Evolutionary conservation across 2,113 vertebrate genomes (phyloP).

Genomic region (Macrotus californicus): DNA sequence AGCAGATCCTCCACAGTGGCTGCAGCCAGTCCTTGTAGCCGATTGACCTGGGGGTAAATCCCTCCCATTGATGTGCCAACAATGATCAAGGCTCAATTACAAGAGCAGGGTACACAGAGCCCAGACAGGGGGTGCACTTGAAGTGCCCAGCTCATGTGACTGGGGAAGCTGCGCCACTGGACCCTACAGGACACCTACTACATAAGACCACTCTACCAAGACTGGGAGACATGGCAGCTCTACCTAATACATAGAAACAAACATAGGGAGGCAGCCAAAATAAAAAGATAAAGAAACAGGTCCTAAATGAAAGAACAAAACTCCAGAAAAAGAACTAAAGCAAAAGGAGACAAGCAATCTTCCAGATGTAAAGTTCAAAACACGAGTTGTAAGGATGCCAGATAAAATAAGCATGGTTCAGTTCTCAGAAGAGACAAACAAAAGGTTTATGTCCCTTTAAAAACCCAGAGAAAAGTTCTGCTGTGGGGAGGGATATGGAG

Average conservation of each 20-base stretch:
- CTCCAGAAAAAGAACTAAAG: background rate
- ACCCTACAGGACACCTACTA: background rate
- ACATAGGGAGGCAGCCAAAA: background rate
- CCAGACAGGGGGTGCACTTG: background rate
- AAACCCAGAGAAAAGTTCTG: background rate
- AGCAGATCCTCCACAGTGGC: too few species aligned
- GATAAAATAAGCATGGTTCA: background rate
- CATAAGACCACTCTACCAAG: background rate
- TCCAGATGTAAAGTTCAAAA: background rate
- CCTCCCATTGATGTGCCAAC: background rate
- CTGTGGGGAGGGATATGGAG: background rate
- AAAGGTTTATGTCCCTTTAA: background rate
- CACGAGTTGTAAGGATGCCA: background rate
- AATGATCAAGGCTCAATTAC: background rate
- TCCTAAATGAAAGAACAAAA: background rate
- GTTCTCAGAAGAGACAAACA: background rate
- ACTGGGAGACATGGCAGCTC: background rate
- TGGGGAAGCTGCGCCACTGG: background rate
- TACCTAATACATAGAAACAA: background rate
- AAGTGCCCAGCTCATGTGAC: background rate
- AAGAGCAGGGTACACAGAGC: background rate
- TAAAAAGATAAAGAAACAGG: background rate
- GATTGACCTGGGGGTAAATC: background rate
- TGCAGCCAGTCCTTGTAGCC: too few species aligned
- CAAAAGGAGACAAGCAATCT: background rate